These are phyloP conservation scores for Phalloptychus januarius DNA, from an alignment of 2,797 vertebrate species.

Conservation along the genomic window DNA sequence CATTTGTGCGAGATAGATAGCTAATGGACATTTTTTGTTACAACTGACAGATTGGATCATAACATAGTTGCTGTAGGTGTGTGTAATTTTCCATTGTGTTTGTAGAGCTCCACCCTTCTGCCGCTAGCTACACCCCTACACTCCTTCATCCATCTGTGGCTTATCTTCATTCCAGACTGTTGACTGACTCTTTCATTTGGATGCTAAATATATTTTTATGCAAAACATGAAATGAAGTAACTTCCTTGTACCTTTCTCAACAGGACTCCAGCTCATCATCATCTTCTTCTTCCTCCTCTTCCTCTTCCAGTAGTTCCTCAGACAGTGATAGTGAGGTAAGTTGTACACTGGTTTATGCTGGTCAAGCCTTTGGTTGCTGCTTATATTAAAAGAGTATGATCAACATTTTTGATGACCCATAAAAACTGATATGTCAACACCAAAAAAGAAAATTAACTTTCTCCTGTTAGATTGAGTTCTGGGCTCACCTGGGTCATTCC, in stretches of 20 bases:
- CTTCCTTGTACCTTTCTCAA: conserved; percentile 9
- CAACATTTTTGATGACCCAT: not conserved
- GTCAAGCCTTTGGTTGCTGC: not conserved
- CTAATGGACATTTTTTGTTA: not conserved
- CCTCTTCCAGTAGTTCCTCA: conserved; percentile 61
- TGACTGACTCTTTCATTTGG: conserved; percentile 29
- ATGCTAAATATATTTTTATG: conserved; percentile 4
- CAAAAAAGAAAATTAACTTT: not conserved
- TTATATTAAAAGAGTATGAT: not conserved
- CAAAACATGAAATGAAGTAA: conserved; percentile 3
- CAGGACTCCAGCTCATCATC: conserved; percentile 64
- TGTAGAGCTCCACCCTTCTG: conserved; percentile 34
- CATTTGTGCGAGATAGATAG: not conserved
- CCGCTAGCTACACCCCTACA: not conserved
- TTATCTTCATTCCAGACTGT: not conserved
- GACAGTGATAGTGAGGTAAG: conserved; percentile 77
- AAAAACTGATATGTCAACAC: not conserved
- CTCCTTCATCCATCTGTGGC: not conserved
- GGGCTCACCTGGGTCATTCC: not conserved
- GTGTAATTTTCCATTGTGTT: not conserved
- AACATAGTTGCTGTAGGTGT: conserved; percentile 29
- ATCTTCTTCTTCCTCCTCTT: conserved; percentile 25
- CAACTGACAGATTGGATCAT: conserved; percentile 17
- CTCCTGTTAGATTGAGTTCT: not conserved
- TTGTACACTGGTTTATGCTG: not conserved